Evolutionary conservation across 2,113 vertebrate species (phyloP).

Genomic region (Megaleporinus macrocephalus): DNA sequence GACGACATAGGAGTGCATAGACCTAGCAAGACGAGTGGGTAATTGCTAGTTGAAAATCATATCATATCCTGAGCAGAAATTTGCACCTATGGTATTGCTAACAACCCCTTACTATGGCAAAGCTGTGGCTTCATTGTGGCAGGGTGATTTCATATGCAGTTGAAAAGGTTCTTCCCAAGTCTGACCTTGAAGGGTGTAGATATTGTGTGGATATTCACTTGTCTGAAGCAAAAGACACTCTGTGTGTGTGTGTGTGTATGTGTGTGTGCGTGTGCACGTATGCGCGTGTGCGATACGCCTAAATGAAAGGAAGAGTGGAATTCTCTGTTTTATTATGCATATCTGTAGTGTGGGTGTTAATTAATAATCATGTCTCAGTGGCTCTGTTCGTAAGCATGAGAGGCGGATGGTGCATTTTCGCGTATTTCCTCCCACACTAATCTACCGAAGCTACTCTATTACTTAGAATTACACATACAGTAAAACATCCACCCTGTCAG

Average conservation of each 20-base stretch:
- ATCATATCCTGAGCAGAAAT: conserved; percentile 37
- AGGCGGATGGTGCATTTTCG: conserved; percentile 30
- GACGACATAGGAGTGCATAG: neutral
- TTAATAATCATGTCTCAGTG: conserved; percentile 55
- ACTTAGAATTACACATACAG: conserved; percentile 17
- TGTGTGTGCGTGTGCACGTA: conserved; percentile 8
- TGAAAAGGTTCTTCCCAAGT: conserved; percentile 17
- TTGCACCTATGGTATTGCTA: conserved; percentile 46
- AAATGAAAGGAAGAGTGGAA: conserved; percentile 30
- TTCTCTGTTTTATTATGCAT: conserved; percentile 43
- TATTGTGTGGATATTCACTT: conserved; percentile 40
- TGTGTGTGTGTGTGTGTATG: conserved; percentile 11
- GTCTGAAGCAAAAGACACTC: conserved; percentile 9
- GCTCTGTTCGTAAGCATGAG: conserved; percentile 31
- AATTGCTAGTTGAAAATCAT: conserved; percentile 53
- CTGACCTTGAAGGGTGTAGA: conserved; percentile 53
- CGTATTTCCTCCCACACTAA: conserved; percentile 38
- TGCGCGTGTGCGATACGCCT: conserved; percentile 1
- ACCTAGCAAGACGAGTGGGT: conserved; percentile 44
- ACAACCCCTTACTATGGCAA: conserved; percentile 44
- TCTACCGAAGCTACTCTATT: conserved; percentile 35
- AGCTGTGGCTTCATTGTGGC: conserved; percentile 33
- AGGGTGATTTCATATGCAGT: conserved; percentile 39
- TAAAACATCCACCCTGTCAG: conserved; percentile 32
- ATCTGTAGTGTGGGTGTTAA: conserved; percentile 59